phyloP scores from a whole-genome alignment of 2,113 vertebrate species.

The Tricholaema leucomelas region DNA sequence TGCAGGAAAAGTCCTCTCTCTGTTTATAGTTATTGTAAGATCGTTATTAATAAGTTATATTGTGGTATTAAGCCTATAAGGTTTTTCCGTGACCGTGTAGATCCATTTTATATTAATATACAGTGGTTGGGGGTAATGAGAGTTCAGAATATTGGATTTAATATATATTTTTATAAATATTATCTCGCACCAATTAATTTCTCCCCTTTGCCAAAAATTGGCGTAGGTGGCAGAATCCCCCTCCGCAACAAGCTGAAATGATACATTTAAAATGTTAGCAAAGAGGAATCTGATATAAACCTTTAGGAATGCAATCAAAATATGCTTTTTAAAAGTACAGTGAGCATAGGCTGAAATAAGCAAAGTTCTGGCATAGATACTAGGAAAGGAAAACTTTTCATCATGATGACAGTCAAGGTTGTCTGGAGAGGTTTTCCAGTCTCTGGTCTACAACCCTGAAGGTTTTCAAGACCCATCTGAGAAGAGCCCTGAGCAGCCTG shows the following conservation, averaged over 20 bases:
- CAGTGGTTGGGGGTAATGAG: too few species aligned
- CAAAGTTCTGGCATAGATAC: neutral
- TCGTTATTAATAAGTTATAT: too few species aligned
- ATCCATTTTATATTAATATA: too few species aligned
- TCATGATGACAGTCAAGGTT: neutral
- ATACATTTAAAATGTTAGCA: neutral
- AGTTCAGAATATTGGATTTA: too few species aligned
- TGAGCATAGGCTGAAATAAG: neutral
- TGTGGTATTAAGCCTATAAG: too few species aligned
- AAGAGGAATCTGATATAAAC: neutral
- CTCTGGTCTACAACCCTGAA: neutral
- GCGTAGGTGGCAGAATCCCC: too few species aligned
- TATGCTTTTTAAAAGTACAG: neutral
- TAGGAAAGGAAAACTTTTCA: neutral
- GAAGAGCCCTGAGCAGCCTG: neutral
- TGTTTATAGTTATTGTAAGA: too few species aligned
- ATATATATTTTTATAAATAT: too few species aligned
- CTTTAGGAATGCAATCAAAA: slow-evolving; percentile 16
- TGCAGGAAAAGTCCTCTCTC: too few species aligned
- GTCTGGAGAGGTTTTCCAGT: neutral
- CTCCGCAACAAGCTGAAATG: slow-evolving; percentile 8
- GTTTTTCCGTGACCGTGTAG: too few species aligned
- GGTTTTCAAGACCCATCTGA: neutral
- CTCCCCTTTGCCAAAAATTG: too few species aligned
- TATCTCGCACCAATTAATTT: too few species aligned